A percentile compares a stretch with the other conserved stretches of the same genome.
These are phyloP conservation scores for Alauda arvensis DNA, from an alignment of 2,797 vertebrate species.

Conservation along the genomic window DNA sequence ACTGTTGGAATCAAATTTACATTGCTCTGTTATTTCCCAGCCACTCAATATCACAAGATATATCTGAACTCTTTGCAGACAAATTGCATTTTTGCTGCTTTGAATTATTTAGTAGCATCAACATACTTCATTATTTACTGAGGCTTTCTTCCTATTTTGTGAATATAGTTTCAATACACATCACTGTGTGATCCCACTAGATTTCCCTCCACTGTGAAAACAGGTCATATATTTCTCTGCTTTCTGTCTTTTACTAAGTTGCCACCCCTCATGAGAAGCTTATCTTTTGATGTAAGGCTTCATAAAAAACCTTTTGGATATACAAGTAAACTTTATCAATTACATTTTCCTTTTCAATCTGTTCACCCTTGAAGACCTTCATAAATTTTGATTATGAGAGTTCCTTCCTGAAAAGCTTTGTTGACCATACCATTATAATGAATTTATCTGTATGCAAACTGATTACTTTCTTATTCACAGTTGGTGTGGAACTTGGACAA, in stretches of 20 bases:
- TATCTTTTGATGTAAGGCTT: neutral
- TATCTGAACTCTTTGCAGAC: constrained; percentile 7
- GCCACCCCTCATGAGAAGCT: neutral
- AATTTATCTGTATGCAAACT: neutral
- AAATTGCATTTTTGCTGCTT: constrained; percentile 9
- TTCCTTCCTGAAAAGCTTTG: neutral
- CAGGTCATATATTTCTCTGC: neutral
- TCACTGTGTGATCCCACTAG: neutral
- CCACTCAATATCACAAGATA: neutral
- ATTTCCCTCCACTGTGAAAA: neutral
- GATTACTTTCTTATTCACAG: neutral
- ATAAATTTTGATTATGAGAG: neutral
- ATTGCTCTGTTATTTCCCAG: neutral
- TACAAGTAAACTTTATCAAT: neutral
- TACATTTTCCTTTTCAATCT: neutral
- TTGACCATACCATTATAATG: neutral
- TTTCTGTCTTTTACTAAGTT: neutral
- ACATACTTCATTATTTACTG: neutral
- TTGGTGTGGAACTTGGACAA: neutral
- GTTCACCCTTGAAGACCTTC: neutral
- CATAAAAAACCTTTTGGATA: neutral
- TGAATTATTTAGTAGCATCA: constrained; percentile 36
- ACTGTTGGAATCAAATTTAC: constrained; percentile 5
- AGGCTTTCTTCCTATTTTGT: neutral
- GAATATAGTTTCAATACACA: neutral